Evolutionary conservation across 1,140 invertebrate genomes (phyloP).

Genomic region (Zaprionus inermis): DNA sequence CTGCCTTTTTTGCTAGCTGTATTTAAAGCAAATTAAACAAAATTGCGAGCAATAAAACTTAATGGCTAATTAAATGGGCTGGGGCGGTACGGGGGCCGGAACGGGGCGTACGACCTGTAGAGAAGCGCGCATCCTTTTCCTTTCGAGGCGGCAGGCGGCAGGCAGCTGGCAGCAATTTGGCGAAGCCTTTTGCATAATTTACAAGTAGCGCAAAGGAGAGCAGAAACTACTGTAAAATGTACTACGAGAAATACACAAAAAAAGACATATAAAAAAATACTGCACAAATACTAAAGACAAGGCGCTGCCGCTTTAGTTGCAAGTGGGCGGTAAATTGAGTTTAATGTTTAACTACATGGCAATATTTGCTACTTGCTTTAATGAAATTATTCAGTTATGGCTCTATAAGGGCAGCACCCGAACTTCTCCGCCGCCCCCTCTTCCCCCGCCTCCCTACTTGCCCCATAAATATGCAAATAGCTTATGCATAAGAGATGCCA

Average conservation of each 20-base stretch:
- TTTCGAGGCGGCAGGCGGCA: slow-evolving; percentile 37
- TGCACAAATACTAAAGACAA: slow-evolving; percentile 37
- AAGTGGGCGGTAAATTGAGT: slow-evolving; percentile 51
- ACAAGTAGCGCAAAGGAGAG: slow-evolving; percentile 69
- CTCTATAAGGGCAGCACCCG: slow-evolving; percentile 37
- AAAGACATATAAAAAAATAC: slow-evolving; percentile 29
- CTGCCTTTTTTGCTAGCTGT: slow-evolving; percentile 51
- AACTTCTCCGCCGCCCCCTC: not conserved
- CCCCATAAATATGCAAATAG: slow-evolving; percentile 62
- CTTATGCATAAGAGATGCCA: slow-evolving; percentile 57
- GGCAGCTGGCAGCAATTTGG: slow-evolving; percentile 75
- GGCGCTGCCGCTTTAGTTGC: not conserved
- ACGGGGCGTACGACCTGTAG: not conserved
- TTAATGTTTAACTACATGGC: slow-evolving; percentile 63
- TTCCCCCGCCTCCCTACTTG: not conserved
- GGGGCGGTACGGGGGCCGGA: slow-evolving; percentile 48
- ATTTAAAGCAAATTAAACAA: slow-evolving; percentile 83
- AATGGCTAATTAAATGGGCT: slow-evolving; percentile 81
- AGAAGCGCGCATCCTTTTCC: slow-evolving; percentile 7
- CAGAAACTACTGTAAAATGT: slow-evolving; percentile 17
- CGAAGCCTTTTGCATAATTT: slow-evolving; percentile 78
- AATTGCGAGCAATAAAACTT: slow-evolving; percentile 81
- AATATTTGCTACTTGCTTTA: slow-evolving; percentile 65
- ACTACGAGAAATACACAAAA: slow-evolving; percentile 1
- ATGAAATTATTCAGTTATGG: slow-evolving; percentile 76